These are phyloP conservation scores for Sympetrum striolatum DNA, from an alignment of 2,888 invertebrate species.

Conservation along the genomic window DNA sequence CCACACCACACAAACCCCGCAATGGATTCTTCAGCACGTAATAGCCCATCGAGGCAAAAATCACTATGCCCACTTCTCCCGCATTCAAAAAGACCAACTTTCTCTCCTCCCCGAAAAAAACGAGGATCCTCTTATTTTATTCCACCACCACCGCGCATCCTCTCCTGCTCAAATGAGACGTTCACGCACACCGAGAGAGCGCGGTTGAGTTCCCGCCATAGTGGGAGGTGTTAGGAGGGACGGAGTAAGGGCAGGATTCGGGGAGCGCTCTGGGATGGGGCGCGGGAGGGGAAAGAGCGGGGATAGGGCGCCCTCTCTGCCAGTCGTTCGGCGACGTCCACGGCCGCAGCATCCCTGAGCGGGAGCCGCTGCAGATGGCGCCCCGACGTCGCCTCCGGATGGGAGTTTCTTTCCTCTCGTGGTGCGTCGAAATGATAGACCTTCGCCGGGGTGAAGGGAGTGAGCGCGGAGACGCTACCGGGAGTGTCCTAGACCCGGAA, in stretches of 20 bases:
- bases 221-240: background rate
- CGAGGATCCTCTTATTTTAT: background rate
- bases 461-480: too few species aligned
- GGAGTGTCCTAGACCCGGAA: too few species aligned
- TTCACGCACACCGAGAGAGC: background rate
- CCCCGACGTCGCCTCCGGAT: background rate
- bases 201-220: background rate
- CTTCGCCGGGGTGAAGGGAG: background rate
- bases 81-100: background rate
- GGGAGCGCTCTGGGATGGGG: background rate
- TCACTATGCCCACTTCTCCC: background rate
- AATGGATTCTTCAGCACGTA: background rate
- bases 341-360: background rate
- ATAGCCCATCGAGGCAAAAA: background rate
- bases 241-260: background rate
- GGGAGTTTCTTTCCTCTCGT: background rate
- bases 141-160: background rate
- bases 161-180: background rate
- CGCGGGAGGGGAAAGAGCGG: background rate
- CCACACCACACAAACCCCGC: background rate
- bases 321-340: conserved; percentile 23
- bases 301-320: background rate
- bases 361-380: background rate
- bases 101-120: background rate
- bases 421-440: too few species aligned